A percentile compares a stretch with the other conserved stretches of the same genome.
These are phyloP conservation scores for Agonopterix arenella DNA, from an alignment of 2,888 invertebrate genomes.

Conservation along the genomic window DNA sequence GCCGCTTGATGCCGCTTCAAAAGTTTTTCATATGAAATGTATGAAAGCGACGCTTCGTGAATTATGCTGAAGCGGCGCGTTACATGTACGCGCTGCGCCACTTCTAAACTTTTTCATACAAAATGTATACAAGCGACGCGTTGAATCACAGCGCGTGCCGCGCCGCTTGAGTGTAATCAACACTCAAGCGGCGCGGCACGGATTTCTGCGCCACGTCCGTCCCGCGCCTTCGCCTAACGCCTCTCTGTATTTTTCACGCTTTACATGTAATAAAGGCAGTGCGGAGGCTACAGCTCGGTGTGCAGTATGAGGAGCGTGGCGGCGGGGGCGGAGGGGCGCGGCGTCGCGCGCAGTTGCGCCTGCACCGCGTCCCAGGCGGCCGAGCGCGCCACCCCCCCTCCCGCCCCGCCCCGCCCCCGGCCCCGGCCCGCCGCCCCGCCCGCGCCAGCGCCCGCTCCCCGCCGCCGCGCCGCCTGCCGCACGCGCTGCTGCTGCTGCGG, in stretches of 20 bases:
- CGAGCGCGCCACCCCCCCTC: constrained; percentile 19
- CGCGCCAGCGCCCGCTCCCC: constrained; percentile 9
- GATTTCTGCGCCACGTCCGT: too few species aligned
- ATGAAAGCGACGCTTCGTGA: too few species aligned
- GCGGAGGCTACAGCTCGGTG: constrained; percentile 35
- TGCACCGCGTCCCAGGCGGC: constrained; percentile 59
- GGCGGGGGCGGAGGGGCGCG: constrained; percentile 27
- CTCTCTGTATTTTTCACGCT: not conserved
- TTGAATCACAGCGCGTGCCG: too few species aligned
- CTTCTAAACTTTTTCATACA: too few species aligned
- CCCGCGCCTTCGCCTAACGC: too few species aligned
- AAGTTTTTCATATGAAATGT: too few species aligned
- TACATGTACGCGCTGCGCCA: too few species aligned
- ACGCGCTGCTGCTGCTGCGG: constrained; percentile 6
- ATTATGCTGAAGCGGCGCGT: too few species aligned
- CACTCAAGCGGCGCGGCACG: not conserved
- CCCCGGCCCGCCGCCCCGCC: constrained; percentile 7
- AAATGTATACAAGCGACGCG: too few species aligned
- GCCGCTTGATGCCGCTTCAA: too few species aligned
- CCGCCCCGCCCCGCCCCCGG: not conserved
- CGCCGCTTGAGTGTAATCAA: too few species aligned
- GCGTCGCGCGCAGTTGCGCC: constrained; percentile 42
- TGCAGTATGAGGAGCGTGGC: constrained; percentile 55
- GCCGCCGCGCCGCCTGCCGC: constrained; percentile 6
- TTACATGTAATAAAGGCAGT: not conserved